phyloP scores from a whole-genome alignment of 2,888 invertebrate species.

The Liopterus haemorrhoidalis region DNA sequence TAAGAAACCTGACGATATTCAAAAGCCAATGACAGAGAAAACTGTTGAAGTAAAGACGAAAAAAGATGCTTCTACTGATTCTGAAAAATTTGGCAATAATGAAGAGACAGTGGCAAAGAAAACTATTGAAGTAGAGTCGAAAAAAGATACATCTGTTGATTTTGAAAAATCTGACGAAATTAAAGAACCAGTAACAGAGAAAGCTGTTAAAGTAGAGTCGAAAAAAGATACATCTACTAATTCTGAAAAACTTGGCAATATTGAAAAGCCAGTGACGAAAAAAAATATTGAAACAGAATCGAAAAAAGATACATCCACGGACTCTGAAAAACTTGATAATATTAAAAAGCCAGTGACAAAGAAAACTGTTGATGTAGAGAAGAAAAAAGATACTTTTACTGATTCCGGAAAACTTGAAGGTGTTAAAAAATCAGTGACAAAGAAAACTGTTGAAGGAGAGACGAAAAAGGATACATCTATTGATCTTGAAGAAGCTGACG shows the following conservation, averaged over 20 bases:
- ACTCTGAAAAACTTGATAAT: constrained; percentile 2
- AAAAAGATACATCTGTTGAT: neutral
- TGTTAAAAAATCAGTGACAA: neutral
- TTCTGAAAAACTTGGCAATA: neutral
- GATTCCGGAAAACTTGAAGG: neutral
- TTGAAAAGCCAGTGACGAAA: neutral
- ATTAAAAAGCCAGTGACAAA: neutral
- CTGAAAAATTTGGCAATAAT: neutral
- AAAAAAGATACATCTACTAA: neutral
- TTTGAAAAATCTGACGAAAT: neutral
- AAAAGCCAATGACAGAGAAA: neutral
- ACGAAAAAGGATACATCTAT: neutral
- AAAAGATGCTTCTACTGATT: neutral
- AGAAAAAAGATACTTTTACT: neutral
- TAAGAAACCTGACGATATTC: neutral
- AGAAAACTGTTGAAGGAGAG: neutral
- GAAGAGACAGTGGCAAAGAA: neutral
- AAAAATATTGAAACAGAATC: neutral
- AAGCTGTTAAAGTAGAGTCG: neutral
- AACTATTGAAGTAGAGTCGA: neutral
- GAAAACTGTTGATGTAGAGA: neutral
- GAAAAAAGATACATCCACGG: neutral
- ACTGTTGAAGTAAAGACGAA: neutral
- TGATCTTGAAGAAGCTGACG: constrained; percentile 2
- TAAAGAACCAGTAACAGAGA: neutral